phyloP scores from a whole-genome alignment of 2,888 invertebrate genomes.

The Zootermopsis nevadensis region DNA sequence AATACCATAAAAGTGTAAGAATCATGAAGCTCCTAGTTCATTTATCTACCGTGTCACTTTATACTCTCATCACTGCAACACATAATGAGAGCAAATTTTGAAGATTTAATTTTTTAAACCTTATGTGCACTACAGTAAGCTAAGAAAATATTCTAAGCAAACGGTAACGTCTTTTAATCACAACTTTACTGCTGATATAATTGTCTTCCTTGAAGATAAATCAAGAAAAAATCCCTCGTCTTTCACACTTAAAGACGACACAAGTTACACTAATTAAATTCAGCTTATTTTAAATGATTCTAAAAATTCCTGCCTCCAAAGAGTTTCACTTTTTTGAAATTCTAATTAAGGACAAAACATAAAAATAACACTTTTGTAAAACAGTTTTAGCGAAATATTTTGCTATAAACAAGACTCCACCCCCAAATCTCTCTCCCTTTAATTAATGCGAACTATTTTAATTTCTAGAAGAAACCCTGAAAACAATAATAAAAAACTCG shows the following conservation, averaged over 20 bases:
- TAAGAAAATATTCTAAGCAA: no score
- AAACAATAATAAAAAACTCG: conserved; percentile 1
- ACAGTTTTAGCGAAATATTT: conserved; percentile 9
- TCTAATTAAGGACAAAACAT: conserved; percentile 34
- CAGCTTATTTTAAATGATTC: conserved; percentile 19
- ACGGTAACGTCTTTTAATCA: no score
- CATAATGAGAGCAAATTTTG: no score
- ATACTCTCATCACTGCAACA: no score
- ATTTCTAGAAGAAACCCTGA: conserved; percentile 20
- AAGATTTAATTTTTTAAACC: no score
- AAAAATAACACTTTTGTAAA: conserved; percentile 30
- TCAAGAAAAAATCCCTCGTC: not conserved
- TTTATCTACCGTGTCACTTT: no score
- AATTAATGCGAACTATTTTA: conserved; percentile 42
- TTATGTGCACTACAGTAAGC: no score
- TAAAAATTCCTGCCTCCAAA: conserved; percentile 14
- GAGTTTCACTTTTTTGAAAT: conserved; percentile 15
- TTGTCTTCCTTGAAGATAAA: not conserved
- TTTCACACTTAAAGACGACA: not conserved
- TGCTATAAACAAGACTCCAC: conserved; percentile 19
- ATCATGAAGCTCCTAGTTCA: no score
- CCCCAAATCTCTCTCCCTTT: conserved; percentile 33
- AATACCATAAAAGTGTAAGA: no score
- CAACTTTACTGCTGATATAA: no score
- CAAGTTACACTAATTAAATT: not conserved